Conservation (phyloP, 2,797 vertebrate genomes). For the Arrhamphus sclerolepis region DNA sequence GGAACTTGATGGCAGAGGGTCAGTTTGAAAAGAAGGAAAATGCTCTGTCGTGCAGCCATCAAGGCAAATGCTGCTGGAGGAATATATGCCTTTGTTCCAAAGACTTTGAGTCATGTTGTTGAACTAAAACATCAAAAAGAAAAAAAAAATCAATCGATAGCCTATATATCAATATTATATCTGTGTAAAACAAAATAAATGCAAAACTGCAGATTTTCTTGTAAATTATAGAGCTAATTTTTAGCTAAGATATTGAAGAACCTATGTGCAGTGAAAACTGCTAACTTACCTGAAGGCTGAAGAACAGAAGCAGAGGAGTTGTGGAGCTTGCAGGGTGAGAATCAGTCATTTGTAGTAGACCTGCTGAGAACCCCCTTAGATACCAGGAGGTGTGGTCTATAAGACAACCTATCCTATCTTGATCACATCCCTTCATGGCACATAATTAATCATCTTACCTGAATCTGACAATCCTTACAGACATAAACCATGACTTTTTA, state of each 20-base stretch:
- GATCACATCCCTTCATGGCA: neutral
- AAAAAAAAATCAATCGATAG: neutral
- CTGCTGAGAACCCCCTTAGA: constrained; percentile 3
- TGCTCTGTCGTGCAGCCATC: constrained; percentile 47
- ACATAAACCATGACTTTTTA: no score
- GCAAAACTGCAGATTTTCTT: neutral
- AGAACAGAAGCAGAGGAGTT: constrained; percentile 2
- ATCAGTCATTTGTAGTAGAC: constrained; percentile 46
- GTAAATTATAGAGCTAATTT: neutral
- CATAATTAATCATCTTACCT: neutral
- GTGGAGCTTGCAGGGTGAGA: constrained; percentile 17
- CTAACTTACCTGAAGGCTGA: constrained; percentile 48
- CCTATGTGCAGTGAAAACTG: no score
- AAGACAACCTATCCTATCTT: constrained; percentile 26
- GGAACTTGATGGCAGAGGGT: constrained; percentile 25
- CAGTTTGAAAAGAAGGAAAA: constrained; percentile 46
- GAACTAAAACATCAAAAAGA: constrained; percentile 10
- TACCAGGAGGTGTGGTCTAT: constrained; percentile 62
- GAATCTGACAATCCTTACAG: no score
- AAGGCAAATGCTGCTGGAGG: constrained; percentile 39
- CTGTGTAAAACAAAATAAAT: neutral
- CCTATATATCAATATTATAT: neutral
- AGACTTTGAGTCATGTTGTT: constrained; percentile 47
- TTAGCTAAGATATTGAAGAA: no score
- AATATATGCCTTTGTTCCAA: constrained; percentile 47